Base-by-base conservation (phyloP, 1,140 invertebrate species). In the Aphelenchoides avenae region DNA sequence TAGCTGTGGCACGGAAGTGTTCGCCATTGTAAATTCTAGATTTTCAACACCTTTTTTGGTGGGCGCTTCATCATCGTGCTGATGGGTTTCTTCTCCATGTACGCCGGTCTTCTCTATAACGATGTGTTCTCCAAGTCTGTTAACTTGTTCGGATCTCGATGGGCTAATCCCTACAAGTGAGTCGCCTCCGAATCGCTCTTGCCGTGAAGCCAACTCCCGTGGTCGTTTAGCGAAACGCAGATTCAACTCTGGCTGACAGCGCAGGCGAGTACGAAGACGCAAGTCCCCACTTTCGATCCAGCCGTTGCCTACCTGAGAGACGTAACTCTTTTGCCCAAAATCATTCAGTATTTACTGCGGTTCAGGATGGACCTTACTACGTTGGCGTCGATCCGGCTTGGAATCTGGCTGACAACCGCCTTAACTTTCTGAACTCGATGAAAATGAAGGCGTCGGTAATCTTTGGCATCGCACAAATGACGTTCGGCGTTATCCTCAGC, bases 361-460 rank as follows among this genome's bases (percentile, higher is more conserved):
- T 66, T 2, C 15, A 60, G 60, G 18, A 29, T 15, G 67, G 67
- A 26, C 56, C 72, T 6, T 77, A 75, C 58, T 61, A 52, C 7
- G 40, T 67, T 42, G 72, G 75, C 24, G 47, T 75, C 4, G 73
- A 75, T 59, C 73, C 73, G 20, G 57, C 73, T 27, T 78, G 73
- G 75, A 67, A 72, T 49, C 39, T 75, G 47, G 70, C 71, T n/a
- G 56, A 73, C 46, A 97, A 97, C 81, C 95, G 95, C 79, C 93
- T 98, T 65, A 87, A 89, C 41, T 97, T 93, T 80, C 80, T 91
- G 15, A 98, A 98, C 81, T 92, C 91, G 0, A 90, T 89, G 52
- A 97, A 97, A 82, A 97, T 97, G 93, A 97, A 97, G 78, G 80
- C 94, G 37, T 95, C 91, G 15, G 90, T 97, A 52, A 91, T 96